A percentile compares a stretch with the other conserved stretches of the same genome.
Conservation (phyloP, 2,797 vertebrate species). For the Enteromius argenteus region DNA sequence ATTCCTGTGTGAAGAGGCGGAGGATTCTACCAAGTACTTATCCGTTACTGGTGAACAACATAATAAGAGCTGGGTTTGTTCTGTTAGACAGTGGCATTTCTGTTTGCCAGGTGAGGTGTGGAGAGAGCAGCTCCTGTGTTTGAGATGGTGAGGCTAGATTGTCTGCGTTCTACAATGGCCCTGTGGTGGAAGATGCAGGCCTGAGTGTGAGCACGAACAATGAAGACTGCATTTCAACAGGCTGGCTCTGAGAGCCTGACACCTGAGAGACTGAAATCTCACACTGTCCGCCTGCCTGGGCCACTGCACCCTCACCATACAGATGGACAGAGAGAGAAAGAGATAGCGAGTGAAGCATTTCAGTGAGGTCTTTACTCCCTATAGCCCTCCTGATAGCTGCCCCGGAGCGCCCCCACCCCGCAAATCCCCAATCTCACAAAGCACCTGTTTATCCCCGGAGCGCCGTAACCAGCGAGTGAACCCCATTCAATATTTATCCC, state of each 20-base stretch:
- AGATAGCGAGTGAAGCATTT: conserved; percentile 64
- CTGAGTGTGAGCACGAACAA: conserved; percentile 53
- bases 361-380: conserved; percentile 67
- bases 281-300: conserved; percentile 76
- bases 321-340: conserved; percentile 46
- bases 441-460: conserved; percentile 94
- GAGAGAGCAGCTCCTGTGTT: conserved; percentile 59
- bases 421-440: conserved; percentile 80
- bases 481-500: conserved; percentile 99
- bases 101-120: conserved; percentile 59
- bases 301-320: conserved; percentile 38
- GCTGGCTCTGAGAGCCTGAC: conserved; percentile 64
- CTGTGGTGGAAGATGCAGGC: conserved; percentile 53
- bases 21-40: conserved; percentile 24
- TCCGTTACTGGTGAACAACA: conserved; percentile 39
- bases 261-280: conserved; percentile 90
- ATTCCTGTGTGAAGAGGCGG: neutral
- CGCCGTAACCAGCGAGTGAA: conserved; percentile 98
- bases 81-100: conserved; percentile 48
- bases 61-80: conserved; percentile 46
- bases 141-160: conserved; percentile 59
- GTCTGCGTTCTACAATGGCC: conserved; percentile 52
- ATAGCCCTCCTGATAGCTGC: conserved; percentile 62
- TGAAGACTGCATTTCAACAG: conserved; percentile 60
- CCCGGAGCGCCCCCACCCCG: conserved; percentile 64